These are phyloP conservation scores for Ceratina australensis DNA, from an alignment of 1,140 invertebrate species.

Conservation along the genomic window DNA sequence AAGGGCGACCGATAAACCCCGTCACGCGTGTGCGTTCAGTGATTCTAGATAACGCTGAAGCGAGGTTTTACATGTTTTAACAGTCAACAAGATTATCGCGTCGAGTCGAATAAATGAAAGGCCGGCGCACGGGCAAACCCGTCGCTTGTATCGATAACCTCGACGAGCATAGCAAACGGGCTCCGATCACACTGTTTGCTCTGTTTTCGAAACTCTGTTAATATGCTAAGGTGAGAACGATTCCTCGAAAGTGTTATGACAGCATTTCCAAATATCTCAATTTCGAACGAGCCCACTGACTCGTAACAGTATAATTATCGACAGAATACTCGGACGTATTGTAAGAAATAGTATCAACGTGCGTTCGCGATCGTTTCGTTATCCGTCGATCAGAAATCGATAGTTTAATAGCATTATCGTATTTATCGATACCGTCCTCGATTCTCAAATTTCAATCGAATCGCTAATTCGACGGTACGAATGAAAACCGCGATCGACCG, in stretches of 20 bases:
- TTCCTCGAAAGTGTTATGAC: not conserved
- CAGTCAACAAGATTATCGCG: constrained; percentile 73
- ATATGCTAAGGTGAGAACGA: not conserved
- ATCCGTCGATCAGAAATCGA: constrained; percentile 29
- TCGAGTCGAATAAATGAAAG: constrained; percentile 69
- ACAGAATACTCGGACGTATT: too few species aligned
- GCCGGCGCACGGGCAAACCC: constrained; percentile 49
- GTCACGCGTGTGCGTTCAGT: constrained; percentile 40
- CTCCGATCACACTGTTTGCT: constrained; percentile 9
- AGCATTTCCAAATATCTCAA: too few species aligned
- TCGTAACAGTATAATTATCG: too few species aligned
- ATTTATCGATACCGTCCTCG: constrained; percentile 18
- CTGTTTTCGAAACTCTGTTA: constrained; percentile 29
- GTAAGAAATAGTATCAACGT: too few species aligned
- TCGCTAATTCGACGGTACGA: constrained; percentile 50
- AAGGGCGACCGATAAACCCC: constrained; percentile 52
- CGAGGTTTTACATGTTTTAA: constrained; percentile 71
- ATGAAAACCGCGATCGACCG: constrained; percentile 35
- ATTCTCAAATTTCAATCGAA: constrained; percentile 66
- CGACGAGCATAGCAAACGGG: constrained; percentile 40
- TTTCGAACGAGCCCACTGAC: too few species aligned
- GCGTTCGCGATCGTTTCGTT: not conserved
- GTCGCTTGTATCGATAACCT: constrained; percentile 61
- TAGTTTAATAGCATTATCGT: constrained; percentile 53
- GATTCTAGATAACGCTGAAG: constrained; percentile 68